Percentiles rank a stretch among this genome's conserved stretches.
These are phyloP conservation scores for Rhegmatorhina hoffmannsi DNA, from an alignment of 2,113 vertebrate species.

Conservation along the genomic window DNA sequence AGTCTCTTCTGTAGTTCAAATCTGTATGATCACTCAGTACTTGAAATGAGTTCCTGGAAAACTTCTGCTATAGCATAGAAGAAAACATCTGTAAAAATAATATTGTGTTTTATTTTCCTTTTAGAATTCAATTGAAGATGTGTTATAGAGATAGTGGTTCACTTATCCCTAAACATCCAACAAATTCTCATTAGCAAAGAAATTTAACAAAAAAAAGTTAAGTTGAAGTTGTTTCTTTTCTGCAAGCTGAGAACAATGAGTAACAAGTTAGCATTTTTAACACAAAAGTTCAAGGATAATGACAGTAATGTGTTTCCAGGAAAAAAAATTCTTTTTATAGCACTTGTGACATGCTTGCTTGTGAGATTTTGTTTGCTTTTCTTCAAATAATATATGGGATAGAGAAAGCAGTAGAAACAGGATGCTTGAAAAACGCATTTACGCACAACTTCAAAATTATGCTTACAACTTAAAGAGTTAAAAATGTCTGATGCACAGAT, in stretches of 20 bases:
- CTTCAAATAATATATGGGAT: neutral
- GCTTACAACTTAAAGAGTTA: neutral
- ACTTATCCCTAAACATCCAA: neutral
- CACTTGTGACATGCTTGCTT: neutral
- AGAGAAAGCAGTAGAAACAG: neutral
- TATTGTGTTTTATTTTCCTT: neutral
- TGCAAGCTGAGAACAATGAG: neutral
- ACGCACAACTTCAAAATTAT: neutral
- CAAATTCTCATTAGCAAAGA: neutral
- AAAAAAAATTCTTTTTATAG: neutral
- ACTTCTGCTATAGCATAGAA: neutral
- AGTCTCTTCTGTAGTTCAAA: neutral
- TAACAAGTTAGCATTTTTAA: neutral
- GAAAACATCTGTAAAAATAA: neutral
- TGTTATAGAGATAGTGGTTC: neutral
- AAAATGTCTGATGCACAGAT: neutral
- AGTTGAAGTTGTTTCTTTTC: neutral
- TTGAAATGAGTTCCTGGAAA: neutral
- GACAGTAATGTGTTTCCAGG: neutral
- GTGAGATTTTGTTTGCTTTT: neutral
- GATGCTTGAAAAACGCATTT: neutral
- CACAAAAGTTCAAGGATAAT: neutral
- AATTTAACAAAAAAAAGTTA: neutral
- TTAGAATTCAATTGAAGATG: neutral
- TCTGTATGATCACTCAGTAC: neutral